Conservation (phyloP, 2,113 vertebrate genomes). For the Lepisosteus oculatus region DNA sequence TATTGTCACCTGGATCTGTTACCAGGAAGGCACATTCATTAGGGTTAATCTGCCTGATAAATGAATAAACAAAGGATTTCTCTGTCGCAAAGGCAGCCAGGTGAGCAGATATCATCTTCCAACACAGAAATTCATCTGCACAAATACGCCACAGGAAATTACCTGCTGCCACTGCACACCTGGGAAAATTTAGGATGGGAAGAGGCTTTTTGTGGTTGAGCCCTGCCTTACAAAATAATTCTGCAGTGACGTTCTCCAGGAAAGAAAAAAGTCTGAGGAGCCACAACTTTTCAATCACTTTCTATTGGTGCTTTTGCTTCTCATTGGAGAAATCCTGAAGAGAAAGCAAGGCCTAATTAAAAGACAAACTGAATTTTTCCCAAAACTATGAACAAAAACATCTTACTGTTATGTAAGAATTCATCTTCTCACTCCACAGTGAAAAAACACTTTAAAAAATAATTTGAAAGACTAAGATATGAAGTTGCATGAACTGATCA, state of each 20-base stretch:
- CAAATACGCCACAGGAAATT: conserved; percentile 80
- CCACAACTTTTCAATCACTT: neutral
- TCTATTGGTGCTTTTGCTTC: too few relatives aligned
- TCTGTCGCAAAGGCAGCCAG: conserved; percentile 84
- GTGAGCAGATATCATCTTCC: conserved; percentile 91
- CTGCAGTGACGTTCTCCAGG: neutral
- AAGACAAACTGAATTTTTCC: too few relatives aligned
- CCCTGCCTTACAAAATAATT: neutral
- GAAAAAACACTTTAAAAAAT: too few relatives aligned
- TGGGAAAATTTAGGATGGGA: conserved; percentile 60
- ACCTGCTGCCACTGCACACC: conserved; percentile 86
- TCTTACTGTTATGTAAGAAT: too few relatives aligned
- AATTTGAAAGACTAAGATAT: too few relatives aligned
- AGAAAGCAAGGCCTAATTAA: too few relatives aligned
- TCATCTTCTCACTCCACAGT: too few relatives aligned
- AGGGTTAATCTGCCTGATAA: conserved; percentile 84
- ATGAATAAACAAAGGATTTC: conserved; percentile 96
- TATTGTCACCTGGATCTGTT: conserved; percentile 80
- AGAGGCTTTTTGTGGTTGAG: conserved; percentile 23
- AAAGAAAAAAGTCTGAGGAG: neutral
- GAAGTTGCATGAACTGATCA: too few relatives aligned
- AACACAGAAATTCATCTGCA: conserved; percentile 79
- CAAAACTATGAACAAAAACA: too few relatives aligned
- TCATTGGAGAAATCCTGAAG: too few relatives aligned
- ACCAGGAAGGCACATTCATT: conserved; percentile 83